Evolutionary conservation across 2,888 invertebrate genomes (phyloP).

Genomic region (Mycalesis mineus): DNA sequence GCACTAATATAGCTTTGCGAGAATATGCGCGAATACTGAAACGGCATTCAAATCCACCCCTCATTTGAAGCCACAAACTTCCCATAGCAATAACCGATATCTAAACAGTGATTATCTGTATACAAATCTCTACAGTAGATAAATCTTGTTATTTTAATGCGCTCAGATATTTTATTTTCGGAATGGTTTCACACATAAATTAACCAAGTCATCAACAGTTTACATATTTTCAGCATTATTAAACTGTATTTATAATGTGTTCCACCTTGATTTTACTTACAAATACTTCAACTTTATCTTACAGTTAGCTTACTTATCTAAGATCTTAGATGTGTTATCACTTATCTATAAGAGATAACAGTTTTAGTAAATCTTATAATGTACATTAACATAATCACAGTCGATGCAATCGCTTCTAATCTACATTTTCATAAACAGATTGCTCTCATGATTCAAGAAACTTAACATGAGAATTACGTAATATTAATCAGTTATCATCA

Average conservation of each 20-base stretch:
- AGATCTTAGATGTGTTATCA: background rate
- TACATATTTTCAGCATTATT: background rate
- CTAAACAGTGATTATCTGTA: no score
- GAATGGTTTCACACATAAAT: background rate
- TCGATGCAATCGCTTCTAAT: background rate
- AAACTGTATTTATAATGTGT: background rate
- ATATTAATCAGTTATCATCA: no score
- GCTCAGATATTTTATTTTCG: background rate
- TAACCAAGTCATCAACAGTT: background rate
- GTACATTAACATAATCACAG: background rate
- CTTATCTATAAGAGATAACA: background rate
- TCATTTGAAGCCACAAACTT: no score
- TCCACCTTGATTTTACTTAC: background rate
- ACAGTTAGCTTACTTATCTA: background rate
- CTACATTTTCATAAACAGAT: no score
- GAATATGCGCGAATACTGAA: no score
- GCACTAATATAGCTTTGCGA: no score
- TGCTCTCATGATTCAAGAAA: no score
- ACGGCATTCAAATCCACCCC: no score
- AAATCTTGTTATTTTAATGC: background rate
- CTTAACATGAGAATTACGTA: no score
- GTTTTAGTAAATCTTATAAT: background rate
- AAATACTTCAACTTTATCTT: background rate
- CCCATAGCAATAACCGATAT: no score
- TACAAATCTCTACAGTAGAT: no score